Evolutionary conservation across 1,140 invertebrate genomes (phyloP), one percentile per base, ranked within the genome.

Genomic region (Bombus superbus): DNA sequence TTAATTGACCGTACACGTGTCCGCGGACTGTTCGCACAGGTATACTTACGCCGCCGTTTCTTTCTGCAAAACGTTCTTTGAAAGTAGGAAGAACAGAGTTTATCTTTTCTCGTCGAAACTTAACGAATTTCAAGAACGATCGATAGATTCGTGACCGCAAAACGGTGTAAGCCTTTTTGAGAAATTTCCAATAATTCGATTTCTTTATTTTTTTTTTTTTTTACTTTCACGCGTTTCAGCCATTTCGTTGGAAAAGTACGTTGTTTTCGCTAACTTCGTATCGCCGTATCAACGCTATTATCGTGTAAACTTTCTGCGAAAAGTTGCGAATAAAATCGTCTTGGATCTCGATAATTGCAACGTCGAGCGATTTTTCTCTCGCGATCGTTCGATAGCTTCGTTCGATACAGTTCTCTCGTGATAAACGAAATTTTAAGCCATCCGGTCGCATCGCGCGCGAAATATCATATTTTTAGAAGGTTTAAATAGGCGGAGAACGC

Each of bases 401-500:
- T 10, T 38, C 1, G 18, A 22, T 22, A 35, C 35, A 25, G 35
- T 25, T 35, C 66, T 68, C 9, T 35, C 1, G 18, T 32, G 62
- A 15, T 15, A 1, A 6, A 13, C 62, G 4, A 1, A 28, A 32
- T 38, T 25, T 38, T 9, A 40, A 18, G 22, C 9, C 22, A 11
- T 13, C n/a, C 13, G 38, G 35, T 35, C n/a, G 38, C 8, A 25
- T 35, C 18, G 28, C 25, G 47, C 35, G 53, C 44, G 38, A 86
- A 88, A 90, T 83, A 83, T 71, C 86, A 88, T 90, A 86, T 83
- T 85, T 84, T 84, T 81, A 68, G 75, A 74, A 28, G 8, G 44
- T 57, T 42, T 81, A 90, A 53, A 88, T 79, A n/a, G 57, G 22
- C 8, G 15, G 35, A 81, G 72, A 86, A 90, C 38, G 78, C 40